Evolutionary conservation across 2,113 vertebrate species (phyloP).

Genomic region (Oncorhynchus mykiss): DNA sequence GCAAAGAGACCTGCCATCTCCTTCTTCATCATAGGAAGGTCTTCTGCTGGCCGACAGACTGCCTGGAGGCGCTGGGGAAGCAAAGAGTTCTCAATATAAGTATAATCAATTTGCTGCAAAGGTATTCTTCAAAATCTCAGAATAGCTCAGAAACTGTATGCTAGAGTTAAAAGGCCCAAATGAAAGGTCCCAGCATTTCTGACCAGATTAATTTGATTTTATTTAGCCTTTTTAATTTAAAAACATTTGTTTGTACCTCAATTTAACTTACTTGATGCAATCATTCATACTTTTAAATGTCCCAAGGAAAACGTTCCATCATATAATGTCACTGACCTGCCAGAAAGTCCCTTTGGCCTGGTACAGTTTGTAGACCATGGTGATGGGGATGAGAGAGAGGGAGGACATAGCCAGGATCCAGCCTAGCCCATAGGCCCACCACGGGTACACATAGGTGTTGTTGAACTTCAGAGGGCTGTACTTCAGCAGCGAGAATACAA

Average conservation of each 20-base stretch:
- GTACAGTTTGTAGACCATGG: constrained; percentile 61
- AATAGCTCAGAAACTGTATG: no score
- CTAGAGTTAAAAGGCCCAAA: no score
- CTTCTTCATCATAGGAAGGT: constrained; percentile 50
- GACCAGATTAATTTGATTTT: no score
- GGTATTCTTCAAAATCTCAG: no score
- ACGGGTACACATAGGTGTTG: constrained; percentile 67
- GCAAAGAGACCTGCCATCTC: constrained; percentile 23
- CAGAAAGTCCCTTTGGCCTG: constrained; percentile 57
- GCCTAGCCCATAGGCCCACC: constrained; percentile 67
- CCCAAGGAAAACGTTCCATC: not conserved
- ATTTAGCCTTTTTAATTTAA: no score
- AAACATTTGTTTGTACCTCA: not conserved
- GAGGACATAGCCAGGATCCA: constrained; percentile 69
- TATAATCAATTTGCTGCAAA: not conserved
- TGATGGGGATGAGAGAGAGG: constrained; percentile 58
- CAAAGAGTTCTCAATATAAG: not conserved
- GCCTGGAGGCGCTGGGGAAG: constrained; percentile 52
- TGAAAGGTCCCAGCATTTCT: no score
- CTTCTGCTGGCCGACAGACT: constrained; percentile 43
- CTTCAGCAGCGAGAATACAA: constrained; percentile 64
- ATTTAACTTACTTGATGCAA: not conserved
- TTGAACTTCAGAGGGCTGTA: constrained; percentile 69
- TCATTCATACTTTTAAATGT: not conserved
- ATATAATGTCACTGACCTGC: constrained; percentile 54